Base-by-base conservation (phyloP, 1,140 invertebrate genomes). In the Zelostemma sp. region DNA sequence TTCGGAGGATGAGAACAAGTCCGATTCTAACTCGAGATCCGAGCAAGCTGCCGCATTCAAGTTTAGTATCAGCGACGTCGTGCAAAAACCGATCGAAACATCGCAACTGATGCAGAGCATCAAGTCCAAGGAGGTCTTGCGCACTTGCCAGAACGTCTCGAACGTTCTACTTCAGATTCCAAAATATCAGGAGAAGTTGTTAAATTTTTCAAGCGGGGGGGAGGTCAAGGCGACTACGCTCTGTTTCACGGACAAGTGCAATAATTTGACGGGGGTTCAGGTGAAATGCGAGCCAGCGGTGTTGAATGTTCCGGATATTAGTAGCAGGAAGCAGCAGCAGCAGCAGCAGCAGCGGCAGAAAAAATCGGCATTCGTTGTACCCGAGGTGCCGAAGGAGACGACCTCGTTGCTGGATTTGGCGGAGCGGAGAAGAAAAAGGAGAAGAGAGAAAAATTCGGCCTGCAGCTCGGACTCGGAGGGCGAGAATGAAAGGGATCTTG, bases 241-340 rank as follows among this genome's bases (percentile, higher is more conserved):
- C 47, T 77, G 75, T 35, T 78, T 76, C 50, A 76, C 75, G 62
- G 80, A 84, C 55, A 83, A 83, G 72, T 80, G 80, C 74, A 82
- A 82, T 78, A 83, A 80, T 68, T 67, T 78, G 53, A 72, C 76
- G 65, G 78, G 81, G 48, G 70, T 73, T 51, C 51, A 68, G 38
- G 64, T 80, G 33, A 76, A 77, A 49, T 80, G 67, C 43, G 81
- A 83, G 19, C 74, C 78, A 50, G 71, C 80, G 54, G 82, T 86
- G 12, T 69, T 86, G 16, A 86, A 85, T 63, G 84, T 86, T 35
- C 84, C 84, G 41, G 81, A 85, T 54, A 64, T 80, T 31, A 79
- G 80, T 40, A 84, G 79, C 46, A 81, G 80, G 63, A 69, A 59
- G 40, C 45, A 80, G 18, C 60, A 63, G 15, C 82, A 80, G 57